Evolutionary conservation across 2,113 vertebrate species (phyloP), one percentile per base, ranked within the genome.

Genomic region (Strix uralensis): DNA sequence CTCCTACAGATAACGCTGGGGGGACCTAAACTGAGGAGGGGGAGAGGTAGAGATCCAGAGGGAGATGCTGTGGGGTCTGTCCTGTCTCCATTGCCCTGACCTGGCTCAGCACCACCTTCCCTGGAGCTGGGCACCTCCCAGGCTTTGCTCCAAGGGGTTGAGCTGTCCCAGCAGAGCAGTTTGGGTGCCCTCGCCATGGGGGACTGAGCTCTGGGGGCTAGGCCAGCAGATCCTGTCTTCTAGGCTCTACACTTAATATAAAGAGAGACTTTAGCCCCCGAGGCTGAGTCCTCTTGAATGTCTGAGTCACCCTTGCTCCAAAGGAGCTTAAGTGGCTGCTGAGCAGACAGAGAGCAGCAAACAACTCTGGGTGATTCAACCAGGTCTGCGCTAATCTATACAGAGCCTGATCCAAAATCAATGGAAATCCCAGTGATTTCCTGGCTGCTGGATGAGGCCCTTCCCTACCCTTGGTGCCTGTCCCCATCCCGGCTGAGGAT

Each of bases 41-140:
- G 44, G 32, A 25, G 55, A 47, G 36, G 30, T 25, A 21, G 85
- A 73, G 81, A 32, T 23, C 13, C 69, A 38, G 49, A 15, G 30
- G 16, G 47, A 58, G 51, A 23, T 36, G 65, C 5, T 44, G 23
- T 40, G 78, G 70, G 69, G 23, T 85, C 51, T n/a, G 44, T n/a
- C n/a, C 84, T 40, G 9, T 18, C 27, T 19, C 51, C 29, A 1
- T 0, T 1, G 1, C 0, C 0, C 51, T 70, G 83, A 7, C 5
- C 73, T 52, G 79, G 57, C 52, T 91, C 62, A 52, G 0, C 30
- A n/a, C 15, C 32, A 5, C 38, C 73, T 78, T 58, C 32, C 23
- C 8, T 29, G 46, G 46, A 69, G 46, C 55, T 36, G 63, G 38
- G 17, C 63, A 62, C 3, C 42, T 85, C 77, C 91, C 58, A 81